phyloP scores from a whole-genome alignment of 2,113 vertebrate species.

The Bubo blakistoni region DNA sequence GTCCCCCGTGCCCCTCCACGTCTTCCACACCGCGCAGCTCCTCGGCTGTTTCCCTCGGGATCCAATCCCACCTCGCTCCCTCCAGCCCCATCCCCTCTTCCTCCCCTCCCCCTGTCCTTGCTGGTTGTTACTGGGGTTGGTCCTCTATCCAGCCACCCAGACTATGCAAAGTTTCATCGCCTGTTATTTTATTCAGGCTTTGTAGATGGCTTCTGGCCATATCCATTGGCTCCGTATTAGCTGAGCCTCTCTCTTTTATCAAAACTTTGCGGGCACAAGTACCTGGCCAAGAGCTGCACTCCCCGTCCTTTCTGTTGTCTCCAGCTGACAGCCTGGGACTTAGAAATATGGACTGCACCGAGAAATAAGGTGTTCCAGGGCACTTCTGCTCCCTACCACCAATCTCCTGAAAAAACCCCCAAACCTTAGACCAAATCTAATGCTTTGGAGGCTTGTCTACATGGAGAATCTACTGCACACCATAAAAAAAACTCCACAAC shows the following conservation, averaged over 20 bases:
- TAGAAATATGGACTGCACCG: accelerated
- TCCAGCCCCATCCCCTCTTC: background rate
- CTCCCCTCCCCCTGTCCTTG: background rate
- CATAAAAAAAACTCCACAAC: background rate
- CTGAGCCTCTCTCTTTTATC: background rate
- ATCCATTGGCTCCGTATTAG: background rate
- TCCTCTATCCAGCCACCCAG: background rate
- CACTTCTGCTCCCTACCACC: background rate
- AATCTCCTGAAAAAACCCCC: background rate
- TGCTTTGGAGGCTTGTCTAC: background rate
- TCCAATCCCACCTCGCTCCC: accelerated
- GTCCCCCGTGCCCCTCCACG: background rate
- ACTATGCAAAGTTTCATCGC: constrained; percentile 45
- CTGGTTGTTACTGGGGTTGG: background rate
- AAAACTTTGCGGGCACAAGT: background rate
- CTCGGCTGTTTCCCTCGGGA: accelerated
- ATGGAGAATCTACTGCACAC: background rate
- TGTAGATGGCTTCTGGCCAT: constrained; percentile 23
- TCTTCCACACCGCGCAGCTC: background rate
- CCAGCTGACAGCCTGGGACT: background rate
- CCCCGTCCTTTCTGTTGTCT: background rate
- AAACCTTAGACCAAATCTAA: background rate
- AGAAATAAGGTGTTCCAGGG: background rate
- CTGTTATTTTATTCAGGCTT: constrained; percentile 10
- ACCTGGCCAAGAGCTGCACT: background rate